Evolutionary conservation across 1,140 invertebrate species (phyloP).

Genomic region (Listronotus bonariensis): DNA sequence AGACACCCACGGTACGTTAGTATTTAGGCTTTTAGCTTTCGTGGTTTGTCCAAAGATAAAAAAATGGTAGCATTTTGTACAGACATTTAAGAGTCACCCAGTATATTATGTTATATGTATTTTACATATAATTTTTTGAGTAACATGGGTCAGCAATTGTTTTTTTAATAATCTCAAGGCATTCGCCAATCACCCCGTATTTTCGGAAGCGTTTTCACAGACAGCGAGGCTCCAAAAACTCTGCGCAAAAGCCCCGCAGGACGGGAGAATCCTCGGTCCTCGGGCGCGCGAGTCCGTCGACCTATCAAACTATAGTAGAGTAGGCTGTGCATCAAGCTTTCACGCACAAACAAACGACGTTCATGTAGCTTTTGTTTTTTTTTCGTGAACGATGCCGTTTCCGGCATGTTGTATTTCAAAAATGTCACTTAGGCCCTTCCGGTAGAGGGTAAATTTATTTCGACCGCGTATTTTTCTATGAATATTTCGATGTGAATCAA

Average conservation of each 20-base stretch:
- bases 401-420: constrained; percentile 13
- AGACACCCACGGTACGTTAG: too few relatives aligned
- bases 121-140: too few relatives aligned
- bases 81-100: too few relatives aligned
- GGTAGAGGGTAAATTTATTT: not conserved
- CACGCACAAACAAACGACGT: constrained; percentile 6
- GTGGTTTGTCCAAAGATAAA: too few relatives aligned
- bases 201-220: not conserved
- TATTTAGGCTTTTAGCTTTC: too few relatives aligned
- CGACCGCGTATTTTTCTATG: not conserved
- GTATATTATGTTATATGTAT: too few relatives aligned
- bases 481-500: too few relatives aligned
- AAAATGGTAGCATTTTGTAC: too few relatives aligned
- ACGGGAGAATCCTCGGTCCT: not conserved
- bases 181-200: too few relatives aligned
- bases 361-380: not conserved
- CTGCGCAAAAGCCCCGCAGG: not conserved
- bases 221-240: constrained; percentile 4
- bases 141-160: too few relatives aligned
- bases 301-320: constrained; percentile 12
- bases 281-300: constrained; percentile 11
- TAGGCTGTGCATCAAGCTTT: constrained; percentile 13
- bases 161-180: too few relatives aligned
- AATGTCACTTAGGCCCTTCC: constrained; percentile 10
- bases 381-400: constrained; percentile 8